Conservation (phyloP, 2,888 invertebrate species). For the Synanthedon vespiformis region DNA sequence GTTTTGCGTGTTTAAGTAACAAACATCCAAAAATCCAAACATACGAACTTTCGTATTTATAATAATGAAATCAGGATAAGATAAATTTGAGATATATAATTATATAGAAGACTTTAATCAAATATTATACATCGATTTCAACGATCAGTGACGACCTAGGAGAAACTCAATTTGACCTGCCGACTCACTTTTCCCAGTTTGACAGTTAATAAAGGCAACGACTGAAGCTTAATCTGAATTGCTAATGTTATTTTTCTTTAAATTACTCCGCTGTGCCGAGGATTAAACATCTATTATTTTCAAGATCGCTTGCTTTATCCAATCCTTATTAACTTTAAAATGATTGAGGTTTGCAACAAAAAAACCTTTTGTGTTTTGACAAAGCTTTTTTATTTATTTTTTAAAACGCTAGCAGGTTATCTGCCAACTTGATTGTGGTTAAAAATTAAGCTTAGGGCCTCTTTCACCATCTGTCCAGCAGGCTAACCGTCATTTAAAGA, state of each 20-base stretch:
- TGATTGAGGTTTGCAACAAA: constrained; percentile 7
- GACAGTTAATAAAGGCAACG: constrained; percentile 60
- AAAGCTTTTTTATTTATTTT: too few relatives aligned
- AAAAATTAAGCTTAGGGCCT: too few relatives aligned
- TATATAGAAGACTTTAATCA: too few relatives aligned
- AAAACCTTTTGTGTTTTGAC: constrained; percentile 12
- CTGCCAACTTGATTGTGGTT: too few relatives aligned
- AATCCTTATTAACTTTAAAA: constrained; percentile 20
- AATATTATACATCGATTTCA: constrained; percentile 22
- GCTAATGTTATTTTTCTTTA: constrained; percentile 69
- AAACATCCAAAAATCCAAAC: too few relatives aligned
- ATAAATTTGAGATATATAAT: too few relatives aligned
- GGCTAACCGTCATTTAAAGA: too few relatives aligned
- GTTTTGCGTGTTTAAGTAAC: too few relatives aligned
- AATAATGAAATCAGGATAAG: too few relatives aligned
- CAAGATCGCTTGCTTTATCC: constrained; percentile 50
- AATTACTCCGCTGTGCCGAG: constrained; percentile 50
- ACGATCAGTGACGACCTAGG: constrained; percentile 27
- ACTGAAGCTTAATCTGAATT: constrained; percentile 59
- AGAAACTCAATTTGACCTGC: constrained; percentile 47
- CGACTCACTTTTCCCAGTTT: constrained; percentile 43
- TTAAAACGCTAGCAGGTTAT: too few relatives aligned
- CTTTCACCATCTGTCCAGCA: too few relatives aligned
- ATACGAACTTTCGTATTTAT: too few relatives aligned
- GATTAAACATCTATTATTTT: constrained; percentile 58